Percentiles rank a stretch among this genome's conserved stretches.
These are phyloP conservation scores for Plebejus argus DNA, from an alignment of 2,888 invertebrate species.

Conservation along the genomic window DNA sequence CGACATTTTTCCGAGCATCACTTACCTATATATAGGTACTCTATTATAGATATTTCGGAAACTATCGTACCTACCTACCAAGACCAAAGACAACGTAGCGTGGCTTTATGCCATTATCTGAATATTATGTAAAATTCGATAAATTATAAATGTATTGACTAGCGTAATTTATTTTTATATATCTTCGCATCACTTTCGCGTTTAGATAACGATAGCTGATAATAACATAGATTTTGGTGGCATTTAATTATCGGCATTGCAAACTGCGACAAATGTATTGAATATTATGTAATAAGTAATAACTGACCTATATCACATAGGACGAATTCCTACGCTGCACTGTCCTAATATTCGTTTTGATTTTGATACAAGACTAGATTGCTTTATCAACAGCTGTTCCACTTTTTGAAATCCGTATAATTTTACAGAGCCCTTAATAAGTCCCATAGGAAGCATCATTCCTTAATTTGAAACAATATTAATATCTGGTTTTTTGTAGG, in stretches of 20 bases:
- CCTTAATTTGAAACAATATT: background rate
- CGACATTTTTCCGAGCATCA: too few relatives aligned
- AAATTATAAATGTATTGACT: background rate
- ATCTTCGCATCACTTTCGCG: slow-evolving; percentile 22
- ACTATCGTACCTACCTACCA: too few relatives aligned
- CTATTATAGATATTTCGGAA: too few relatives aligned
- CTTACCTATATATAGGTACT: too few relatives aligned
- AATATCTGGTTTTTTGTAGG: slow-evolving; percentile 58
- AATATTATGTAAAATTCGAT: background rate
- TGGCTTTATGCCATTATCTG: too few relatives aligned
- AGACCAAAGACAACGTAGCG: too few relatives aligned
- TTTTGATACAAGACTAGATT: background rate
- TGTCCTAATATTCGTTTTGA: too few relatives aligned
- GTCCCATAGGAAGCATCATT: background rate
- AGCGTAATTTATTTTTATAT: background rate
- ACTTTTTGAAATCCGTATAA: too few relatives aligned
- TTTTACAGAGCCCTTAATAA: background rate
- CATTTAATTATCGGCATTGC: background rate
- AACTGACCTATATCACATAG: background rate
- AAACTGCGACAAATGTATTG: background rate
- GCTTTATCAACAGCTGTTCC: background rate
- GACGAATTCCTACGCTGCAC: background rate
- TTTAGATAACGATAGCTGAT: slow-evolving; percentile 8
- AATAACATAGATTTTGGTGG: background rate
- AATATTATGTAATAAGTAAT: background rate